Conservation (phyloP, 2,797 vertebrate genomes). For the Discoglossus pictus region DNA sequence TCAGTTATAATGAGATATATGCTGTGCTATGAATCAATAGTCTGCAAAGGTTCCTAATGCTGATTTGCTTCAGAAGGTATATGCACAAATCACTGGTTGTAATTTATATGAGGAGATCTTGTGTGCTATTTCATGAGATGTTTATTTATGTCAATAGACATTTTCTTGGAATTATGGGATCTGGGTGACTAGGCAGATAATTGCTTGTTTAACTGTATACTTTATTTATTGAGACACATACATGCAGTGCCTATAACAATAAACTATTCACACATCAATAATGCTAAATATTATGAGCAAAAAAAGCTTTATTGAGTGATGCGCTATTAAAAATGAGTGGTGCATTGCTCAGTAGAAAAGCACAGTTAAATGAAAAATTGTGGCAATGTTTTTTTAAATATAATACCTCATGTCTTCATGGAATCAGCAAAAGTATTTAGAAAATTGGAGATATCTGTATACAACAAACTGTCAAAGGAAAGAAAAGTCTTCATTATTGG, state of each 20-base stretch:
- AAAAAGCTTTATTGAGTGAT: not conserved
- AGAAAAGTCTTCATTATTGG: too few relatives aligned
- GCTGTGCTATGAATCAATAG: slow-evolving; percentile 39
- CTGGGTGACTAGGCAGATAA: slow-evolving; percentile 33
- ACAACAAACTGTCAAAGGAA: too few relatives aligned
- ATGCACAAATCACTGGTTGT: slow-evolving; percentile 28
- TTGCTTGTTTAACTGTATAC: slow-evolving; percentile 37
- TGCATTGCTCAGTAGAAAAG: too few relatives aligned
- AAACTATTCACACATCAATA: not conserved
- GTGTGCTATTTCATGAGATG: slow-evolving; percentile 20
- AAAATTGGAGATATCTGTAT: too few relatives aligned
- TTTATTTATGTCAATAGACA: slow-evolving; percentile 37
- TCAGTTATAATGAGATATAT: slow-evolving; percentile 34
- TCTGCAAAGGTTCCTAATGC: slow-evolving; percentile 19
- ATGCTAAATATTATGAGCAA: not conserved
- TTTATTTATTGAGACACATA: slow-evolving; percentile 21
- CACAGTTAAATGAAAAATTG: too few relatives aligned
- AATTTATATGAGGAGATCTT: slow-evolving; percentile 21
- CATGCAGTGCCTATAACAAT: not conserved
- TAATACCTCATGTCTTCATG: too few relatives aligned
- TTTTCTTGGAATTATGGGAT: slow-evolving; percentile 15
- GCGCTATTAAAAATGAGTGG: not conserved
- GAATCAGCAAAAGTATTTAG: too few relatives aligned
- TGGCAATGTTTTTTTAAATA: too few relatives aligned
- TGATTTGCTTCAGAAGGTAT: slow-evolving; percentile 28